These are phyloP conservation scores for Xyrauchen texanus DNA, from an alignment of 2,113 vertebrate genomes.

Conservation along the genomic window DNA sequence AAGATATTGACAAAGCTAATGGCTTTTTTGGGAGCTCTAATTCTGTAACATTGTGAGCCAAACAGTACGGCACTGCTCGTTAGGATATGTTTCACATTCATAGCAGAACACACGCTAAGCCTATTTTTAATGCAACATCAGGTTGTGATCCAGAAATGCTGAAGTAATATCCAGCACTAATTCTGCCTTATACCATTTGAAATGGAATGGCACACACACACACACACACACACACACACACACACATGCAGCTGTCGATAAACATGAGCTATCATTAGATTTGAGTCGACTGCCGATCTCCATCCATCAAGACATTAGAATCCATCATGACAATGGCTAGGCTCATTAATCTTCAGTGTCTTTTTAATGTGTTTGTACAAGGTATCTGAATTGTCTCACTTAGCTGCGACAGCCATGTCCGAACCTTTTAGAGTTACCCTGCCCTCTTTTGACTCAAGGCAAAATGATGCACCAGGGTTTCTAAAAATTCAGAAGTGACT, in stretches of 20 bases:
- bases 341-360: slow-evolving; percentile 1
- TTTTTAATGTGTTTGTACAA: slow-evolving; percentile 49
- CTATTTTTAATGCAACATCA: slow-evolving; percentile 75
- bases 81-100: slow-evolving; percentile 70
- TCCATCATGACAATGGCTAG: slow-evolving; percentile 5
- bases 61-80: slow-evolving; percentile 61
- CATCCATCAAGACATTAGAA: slow-evolving; percentile 32
- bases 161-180: slow-evolving; percentile 61
- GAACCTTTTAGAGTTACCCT: slow-evolving; percentile 49
- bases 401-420: slow-evolving; percentile 38
- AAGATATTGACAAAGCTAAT: slow-evolving; percentile 51
- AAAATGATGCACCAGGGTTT: too few species aligned
- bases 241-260: slow-evolving; percentile 1
- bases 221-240: slow-evolving; percentile 8
- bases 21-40: slow-evolving; percentile 67
- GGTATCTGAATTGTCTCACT: slow-evolving; percentile 46
- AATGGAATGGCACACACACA: slow-evolving; percentile 46
- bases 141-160: slow-evolving; percentile 65
- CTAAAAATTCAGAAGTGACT: too few species aligned
- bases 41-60: slow-evolving; percentile 59
- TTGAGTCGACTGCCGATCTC: slow-evolving; percentile 25
- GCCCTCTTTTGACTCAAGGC: neutral
- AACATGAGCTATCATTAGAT: slow-evolving; percentile 23
- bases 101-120: slow-evolving; percentile 63
- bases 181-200: slow-evolving; percentile 48